Evolutionary conservation across 2,888 invertebrate genomes (phyloP), one percentile per base, ranked within the genome.

Genomic region (Trissolcus brochymenae): DNA sequence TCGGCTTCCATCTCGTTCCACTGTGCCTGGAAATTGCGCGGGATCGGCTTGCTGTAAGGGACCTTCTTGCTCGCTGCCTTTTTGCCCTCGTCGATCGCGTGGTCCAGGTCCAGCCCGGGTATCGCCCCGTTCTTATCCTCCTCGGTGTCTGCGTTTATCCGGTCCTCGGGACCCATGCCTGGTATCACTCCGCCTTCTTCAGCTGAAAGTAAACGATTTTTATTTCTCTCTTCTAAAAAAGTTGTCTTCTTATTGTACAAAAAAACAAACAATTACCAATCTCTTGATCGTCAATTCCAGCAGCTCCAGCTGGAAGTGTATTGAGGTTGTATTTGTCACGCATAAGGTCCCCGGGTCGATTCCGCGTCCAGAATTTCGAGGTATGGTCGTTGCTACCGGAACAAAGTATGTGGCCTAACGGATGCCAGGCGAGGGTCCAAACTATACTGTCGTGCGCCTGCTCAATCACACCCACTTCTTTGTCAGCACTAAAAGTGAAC

Each of bases 381-480:
- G 98, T 97, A 86, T 99, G 99, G 90, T 99, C 99, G 90, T 99
- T 99, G n/a, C 99, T 99, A 0, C 99, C 99, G 2, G 99, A 98
- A 86, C 98, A 98, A 40, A 99, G 91, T 84, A 99, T 99, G 86
- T 99, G 99, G 0, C 99, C 99, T 16, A 99, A 91, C 0, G 99
- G 99, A 91, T 99, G 99, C 99, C 99, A 99, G 35, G 98, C 98
- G 87, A 99, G 91, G 13, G 98, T 97, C 99, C 99, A 99, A 3
- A 99, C 98, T 87, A 98, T 98, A 85, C 97, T 98, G 89, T 99
- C 99, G 90, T 99, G 99, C 2, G 99, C 99, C 85, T 98, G 96
- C 91, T 99, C 99, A 85, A 99, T 98, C 16, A 96, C 94, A 16
- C 99, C 99, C 43, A 99, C 96, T 91, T 99, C 99, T 89, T 98